Evolutionary conservation across 1,140 invertebrate genomes (phyloP), one percentile per base, ranked within the genome.

Genomic region (Brachionus rotundiformis): DNA sequence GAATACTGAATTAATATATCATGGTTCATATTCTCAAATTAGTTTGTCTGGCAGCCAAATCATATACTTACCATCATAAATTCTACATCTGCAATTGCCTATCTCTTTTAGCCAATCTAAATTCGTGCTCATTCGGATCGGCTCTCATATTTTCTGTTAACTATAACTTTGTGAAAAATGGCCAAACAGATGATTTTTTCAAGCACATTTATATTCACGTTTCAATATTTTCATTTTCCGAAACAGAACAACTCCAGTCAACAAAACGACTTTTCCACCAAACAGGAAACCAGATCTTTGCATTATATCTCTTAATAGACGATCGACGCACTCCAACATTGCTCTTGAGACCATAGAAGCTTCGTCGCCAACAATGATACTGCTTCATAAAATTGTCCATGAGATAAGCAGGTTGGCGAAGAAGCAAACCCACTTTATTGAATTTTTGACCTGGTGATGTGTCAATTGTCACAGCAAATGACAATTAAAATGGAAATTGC

Each of bases 211-310:
- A 11, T n/a, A 83, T 47, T 3, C 77, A 5, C 4, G 83, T 13
- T 13, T 25, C n/a, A 5, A 25, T 71, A 2, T 27, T 82, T 25
- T 68, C 71, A 13, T 65, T 16, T 5, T 83, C 59, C 5, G 49
- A 33, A 1, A 83, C 68, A 8, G 83, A 82, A 13, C 76, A 13
- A 29, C 81, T 0, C 82, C 83, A 29, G 54, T 65, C 0, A 83
- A 25, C 23, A 83, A 13, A 33, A 83, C 80, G 0, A 80, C 0
- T 83, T 83, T 83, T 11, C 83, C 83, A 39, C 82, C 82, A 82
- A 83, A 83, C 1, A 36, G 81, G 0, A 82, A 0, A 25, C 16
- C 44, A n/a, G 68, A 16, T 2, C 6, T 3, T 31, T 54, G 49
- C 49, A 79, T 83, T 0, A 83, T 5, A 0, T 83, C 82, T 77